Conservation (phyloP, 2,797 vertebrate species). For the Pogoniulus pusillus region DNA sequence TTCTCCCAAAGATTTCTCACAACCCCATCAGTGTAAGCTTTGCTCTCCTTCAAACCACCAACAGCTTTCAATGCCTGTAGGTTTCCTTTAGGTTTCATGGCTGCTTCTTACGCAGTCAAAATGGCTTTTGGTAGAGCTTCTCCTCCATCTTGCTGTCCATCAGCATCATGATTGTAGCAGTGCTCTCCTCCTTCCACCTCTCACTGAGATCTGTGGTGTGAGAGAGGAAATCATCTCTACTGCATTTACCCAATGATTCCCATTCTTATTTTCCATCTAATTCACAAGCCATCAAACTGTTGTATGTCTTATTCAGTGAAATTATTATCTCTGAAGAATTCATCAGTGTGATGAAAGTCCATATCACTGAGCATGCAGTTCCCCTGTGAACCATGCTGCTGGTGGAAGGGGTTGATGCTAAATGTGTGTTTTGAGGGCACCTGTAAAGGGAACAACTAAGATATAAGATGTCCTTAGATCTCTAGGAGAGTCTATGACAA, state of each 20-base stretch:
- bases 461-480: neutral
- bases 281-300: neutral
- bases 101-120: neutral
- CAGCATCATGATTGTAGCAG: neutral
- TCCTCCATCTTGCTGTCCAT: neutral
- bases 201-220: neutral
- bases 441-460: neutral
- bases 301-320: neutral
- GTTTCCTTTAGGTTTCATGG: neutral
- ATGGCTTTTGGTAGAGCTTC: neutral
- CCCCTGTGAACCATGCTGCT: neutral
- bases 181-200: neutral
- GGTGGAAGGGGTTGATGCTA: neutral
- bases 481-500: neutral
- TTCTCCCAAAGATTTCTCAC: neutral
- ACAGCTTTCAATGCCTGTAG: neutral
- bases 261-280: neutral
- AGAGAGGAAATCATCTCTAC: neutral
- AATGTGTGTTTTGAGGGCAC: neutral
- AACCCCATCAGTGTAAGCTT: neutral
- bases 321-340: neutral
- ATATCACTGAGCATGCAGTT: neutral
- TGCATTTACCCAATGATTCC: neutral
- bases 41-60: neutral
- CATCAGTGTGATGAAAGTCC: neutral